Evolutionary conservation across 2,888 invertebrate genomes (phyloP).

Genomic region (Cylindroiulus punctatus): DNA sequence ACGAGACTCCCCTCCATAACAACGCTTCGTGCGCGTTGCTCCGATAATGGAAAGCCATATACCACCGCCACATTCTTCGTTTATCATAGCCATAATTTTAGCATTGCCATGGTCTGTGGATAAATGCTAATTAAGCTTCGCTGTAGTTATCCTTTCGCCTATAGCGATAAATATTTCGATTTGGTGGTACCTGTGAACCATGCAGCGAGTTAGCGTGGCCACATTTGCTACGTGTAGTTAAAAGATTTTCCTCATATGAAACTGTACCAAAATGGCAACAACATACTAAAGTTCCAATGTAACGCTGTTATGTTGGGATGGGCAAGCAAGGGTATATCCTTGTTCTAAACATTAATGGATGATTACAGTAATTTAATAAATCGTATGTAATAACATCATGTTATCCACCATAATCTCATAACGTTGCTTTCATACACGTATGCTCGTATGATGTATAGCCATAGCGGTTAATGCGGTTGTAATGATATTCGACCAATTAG

Average conservation of each 20-base stretch:
- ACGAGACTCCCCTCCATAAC: constrained; percentile 29
- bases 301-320: too few species aligned
- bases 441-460: too few species aligned
- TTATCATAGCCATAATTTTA: constrained; percentile 7
- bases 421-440: too few species aligned
- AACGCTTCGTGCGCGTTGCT: background rate
- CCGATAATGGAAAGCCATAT: background rate
- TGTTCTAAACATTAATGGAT: too few species aligned
- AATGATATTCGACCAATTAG: background rate
- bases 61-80: constrained; percentile 33
- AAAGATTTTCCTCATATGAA: too few species aligned
- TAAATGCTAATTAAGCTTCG: constrained; percentile 2
- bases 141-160: background rate
- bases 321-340: too few species aligned
- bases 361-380: too few species aligned
- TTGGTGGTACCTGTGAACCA: background rate
- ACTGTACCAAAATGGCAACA: too few species aligned
- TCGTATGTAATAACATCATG: background rate
- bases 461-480: too few species aligned
- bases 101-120: constrained; percentile 13
- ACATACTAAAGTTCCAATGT: too few species aligned
- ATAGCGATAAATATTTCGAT: background rate
- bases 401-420: background rate
- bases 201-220: background rate
- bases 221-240: too few species aligned